phyloP scores from a whole-genome alignment of 2,797 vertebrate species.

The Catamblyrhynchus diadema region DNA sequence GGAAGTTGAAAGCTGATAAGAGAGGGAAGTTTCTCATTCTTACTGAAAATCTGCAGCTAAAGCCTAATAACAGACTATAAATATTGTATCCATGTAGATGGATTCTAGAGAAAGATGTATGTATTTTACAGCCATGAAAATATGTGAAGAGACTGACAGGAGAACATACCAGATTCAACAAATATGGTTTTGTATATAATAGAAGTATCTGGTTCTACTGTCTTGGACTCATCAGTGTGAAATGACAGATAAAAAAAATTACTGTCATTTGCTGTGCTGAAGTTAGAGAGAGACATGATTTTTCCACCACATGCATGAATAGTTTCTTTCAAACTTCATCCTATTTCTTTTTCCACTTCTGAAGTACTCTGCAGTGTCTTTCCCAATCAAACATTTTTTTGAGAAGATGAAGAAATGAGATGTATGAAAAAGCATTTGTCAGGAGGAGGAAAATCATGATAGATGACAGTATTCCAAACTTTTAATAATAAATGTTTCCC shows the following conservation, averaged over 20 bases:
- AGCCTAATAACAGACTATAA: neutral
- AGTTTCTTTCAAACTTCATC: conserved; percentile 16
- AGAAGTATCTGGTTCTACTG: neutral
- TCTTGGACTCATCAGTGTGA: neutral
- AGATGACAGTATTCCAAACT: conserved; percentile 4
- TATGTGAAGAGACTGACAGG: neutral
- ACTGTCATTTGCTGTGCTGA: neutral
- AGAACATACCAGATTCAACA: neutral
- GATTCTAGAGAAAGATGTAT: neutral
- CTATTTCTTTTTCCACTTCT: neutral
- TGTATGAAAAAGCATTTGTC: conserved; percentile 29
- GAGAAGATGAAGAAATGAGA: conserved; percentile 27
- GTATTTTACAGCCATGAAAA: neutral
- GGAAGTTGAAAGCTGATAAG: neutral
- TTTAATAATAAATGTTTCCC: conserved; percentile 44
- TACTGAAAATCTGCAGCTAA: neutral
- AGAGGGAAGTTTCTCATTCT: neutral
- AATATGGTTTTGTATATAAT: neutral
- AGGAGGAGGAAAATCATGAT: conserved; percentile 37
- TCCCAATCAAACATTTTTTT: conserved; percentile 26
- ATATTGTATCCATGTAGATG: neutral
- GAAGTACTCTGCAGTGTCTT: neutral
- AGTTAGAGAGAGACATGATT: neutral
- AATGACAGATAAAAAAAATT: neutral
- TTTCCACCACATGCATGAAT: conserved; percentile 34